These are phyloP conservation scores for Amaurobius ferox DNA, from an alignment of 2,888 invertebrate species.

Conservation along the genomic window DNA sequence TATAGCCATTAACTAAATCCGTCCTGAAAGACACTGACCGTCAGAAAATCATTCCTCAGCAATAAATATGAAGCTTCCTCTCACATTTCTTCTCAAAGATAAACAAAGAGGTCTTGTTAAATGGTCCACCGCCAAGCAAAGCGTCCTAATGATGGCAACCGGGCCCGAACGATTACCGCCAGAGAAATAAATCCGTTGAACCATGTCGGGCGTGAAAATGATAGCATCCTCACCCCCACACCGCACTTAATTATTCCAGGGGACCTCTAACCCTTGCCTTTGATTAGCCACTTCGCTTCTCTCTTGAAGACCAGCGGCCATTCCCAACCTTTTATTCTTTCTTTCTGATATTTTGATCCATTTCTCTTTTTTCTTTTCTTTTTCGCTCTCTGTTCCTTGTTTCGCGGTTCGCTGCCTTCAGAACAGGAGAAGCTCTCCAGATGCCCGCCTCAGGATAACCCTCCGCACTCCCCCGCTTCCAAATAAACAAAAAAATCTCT, in stretches of 20 bases:
- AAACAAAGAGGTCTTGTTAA: constrained; percentile 18
- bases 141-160: constrained; percentile 10
- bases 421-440: constrained; percentile 68
- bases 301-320: constrained; percentile 55
- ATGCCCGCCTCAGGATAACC: constrained; percentile 69
- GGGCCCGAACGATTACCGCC: constrained; percentile 14
- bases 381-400: constrained; percentile 64
- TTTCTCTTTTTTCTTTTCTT: constrained; percentile 35
- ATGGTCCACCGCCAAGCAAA: constrained; percentile 13
- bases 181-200: constrained; percentile 10
- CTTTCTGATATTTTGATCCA: constrained; percentile 61
- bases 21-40: not conserved
- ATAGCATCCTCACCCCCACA: not conserved
- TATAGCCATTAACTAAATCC: not conserved
- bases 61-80: constrained; percentile 15
- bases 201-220: constrained; percentile 16
- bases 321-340: constrained; percentile 39
- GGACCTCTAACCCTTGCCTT: constrained; percentile 44
- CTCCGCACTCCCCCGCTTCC: constrained; percentile 12
- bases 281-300: constrained; percentile 47
- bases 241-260: constrained; percentile 50
- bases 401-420: constrained; percentile 69
- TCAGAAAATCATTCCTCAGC: not conserved
- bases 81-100: constrained; percentile 9
- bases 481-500: constrained; percentile 26